Conservation (phyloP, 1,140 invertebrate genomes). For the Papilio helenus region DNA sequence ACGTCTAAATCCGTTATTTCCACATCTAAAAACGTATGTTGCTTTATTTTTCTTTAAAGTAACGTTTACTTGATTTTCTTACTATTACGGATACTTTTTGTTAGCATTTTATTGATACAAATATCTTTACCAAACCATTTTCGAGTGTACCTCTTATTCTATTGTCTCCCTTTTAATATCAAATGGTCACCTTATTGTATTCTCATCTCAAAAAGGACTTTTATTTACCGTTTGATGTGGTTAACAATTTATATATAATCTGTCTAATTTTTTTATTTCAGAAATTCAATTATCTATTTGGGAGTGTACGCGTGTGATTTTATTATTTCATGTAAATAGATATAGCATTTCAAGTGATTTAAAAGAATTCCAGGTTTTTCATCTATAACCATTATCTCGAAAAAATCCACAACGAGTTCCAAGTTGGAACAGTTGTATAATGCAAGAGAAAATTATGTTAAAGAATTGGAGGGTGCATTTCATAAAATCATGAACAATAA, state of each 20-base stretch:
- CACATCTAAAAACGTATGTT: too few species aligned
- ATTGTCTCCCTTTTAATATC: too few species aligned
- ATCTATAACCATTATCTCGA: not conserved
- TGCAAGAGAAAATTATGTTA: conserved; percentile 32
- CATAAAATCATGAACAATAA: conserved; percentile 62
- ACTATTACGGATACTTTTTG: too few species aligned
- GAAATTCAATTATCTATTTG: not conserved
- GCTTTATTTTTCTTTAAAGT: too few species aligned
- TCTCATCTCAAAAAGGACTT: too few species aligned
- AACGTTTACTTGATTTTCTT: too few species aligned
- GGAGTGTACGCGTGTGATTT: conserved; percentile 14
- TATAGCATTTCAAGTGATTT: not conserved
- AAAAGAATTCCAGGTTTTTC: not conserved
- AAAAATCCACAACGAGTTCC: not conserved
- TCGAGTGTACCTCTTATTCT: too few species aligned
- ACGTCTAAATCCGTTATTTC: too few species aligned
- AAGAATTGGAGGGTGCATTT: conserved; percentile 40
- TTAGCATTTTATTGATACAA: too few species aligned
- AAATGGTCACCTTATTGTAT: too few species aligned
- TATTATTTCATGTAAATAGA: conserved; percentile 10
- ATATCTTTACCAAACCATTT: too few species aligned
- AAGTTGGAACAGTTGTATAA: conserved; percentile 15
- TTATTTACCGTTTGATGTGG: not conserved
- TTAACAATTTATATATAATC: conserved; percentile 2
- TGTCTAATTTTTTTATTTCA: not conserved